Conservation (phyloP, 2,113 vertebrate genomes). For the Notechis scutatus region DNA sequence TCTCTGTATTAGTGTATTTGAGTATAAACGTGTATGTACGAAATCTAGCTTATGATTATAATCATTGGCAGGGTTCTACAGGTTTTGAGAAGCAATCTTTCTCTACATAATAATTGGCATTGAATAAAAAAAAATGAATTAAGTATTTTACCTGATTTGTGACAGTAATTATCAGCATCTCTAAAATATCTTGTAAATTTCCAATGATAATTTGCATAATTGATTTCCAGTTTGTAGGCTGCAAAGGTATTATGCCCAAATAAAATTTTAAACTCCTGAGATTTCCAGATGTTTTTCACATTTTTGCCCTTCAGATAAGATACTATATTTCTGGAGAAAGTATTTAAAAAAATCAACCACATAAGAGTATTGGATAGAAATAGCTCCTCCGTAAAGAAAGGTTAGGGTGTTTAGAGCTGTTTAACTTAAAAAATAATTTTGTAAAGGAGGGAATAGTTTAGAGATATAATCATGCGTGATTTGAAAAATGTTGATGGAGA, state of each 20-base stretch:
- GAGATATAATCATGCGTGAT: neutral
- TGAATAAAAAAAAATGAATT: neutral
- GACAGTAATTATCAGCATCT: neutral
- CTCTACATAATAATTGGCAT: neutral
- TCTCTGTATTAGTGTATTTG: too few species aligned
- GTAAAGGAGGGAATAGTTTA: neutral
- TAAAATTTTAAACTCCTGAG: neutral
- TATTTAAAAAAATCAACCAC: neutral
- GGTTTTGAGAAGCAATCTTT: neutral
- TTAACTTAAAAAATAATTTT: neutral
- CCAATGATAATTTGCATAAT: neutral
- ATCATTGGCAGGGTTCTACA: neutral
- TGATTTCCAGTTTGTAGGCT: neutral
- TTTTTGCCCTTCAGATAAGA: neutral
- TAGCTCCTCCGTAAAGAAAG: neutral
- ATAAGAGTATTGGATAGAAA: neutral
- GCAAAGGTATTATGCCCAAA: neutral
- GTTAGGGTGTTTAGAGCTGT: neutral
- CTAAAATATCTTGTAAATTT: neutral
- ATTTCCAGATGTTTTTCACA: neutral
- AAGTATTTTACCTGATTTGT: neutral
- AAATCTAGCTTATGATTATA: neutral
- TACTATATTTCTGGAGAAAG: neutral
- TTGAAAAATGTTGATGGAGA: neutral
- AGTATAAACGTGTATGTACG: neutral